Conservation (phyloP, 2,113 vertebrate genomes). For the Camelus bactrianus region DNA sequence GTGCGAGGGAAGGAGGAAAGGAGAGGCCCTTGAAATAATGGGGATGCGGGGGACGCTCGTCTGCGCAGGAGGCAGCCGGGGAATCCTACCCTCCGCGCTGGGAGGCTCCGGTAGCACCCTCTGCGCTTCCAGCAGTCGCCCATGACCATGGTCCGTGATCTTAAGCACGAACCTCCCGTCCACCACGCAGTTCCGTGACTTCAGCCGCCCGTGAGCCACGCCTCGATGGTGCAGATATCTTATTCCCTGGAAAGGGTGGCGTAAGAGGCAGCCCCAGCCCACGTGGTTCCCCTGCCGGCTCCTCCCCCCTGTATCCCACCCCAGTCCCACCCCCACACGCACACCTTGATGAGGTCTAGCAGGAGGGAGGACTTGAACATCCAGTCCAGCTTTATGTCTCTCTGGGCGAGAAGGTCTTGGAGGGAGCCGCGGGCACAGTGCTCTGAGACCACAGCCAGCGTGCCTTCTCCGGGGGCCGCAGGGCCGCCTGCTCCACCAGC, state of each 20-base stretch:
- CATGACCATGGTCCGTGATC: constrained; percentile 94
- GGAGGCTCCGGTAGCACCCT: constrained; percentile 67
- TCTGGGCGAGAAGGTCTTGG: constrained; percentile 92
- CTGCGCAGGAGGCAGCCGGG: fast-evolving
- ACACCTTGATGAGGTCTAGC: constrained; percentile 95
- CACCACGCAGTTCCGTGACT: constrained; percentile 97
- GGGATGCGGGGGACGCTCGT: no score
- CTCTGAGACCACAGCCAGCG: constrained; percentile 94
- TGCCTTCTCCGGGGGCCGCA: constrained; percentile 71
- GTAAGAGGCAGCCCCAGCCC: background rate
- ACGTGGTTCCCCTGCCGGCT: background rate
- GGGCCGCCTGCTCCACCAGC: constrained; percentile 77
- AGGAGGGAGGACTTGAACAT: constrained; percentile 98
- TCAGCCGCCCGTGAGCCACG: constrained; percentile 93
- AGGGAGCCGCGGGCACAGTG: constrained; percentile 95
- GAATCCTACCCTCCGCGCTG: constrained; percentile 88
- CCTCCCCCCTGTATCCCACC: background rate
- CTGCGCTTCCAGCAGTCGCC: constrained; percentile 89
- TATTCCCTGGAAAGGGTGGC: constrained; percentile 87
- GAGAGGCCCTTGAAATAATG: background rate
- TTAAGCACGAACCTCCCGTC: constrained; percentile 97
- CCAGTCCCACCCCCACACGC: background rate
- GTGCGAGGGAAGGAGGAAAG: background rate
- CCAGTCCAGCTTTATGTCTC: constrained; percentile 97
- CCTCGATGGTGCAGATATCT: constrained; percentile 93